A percentile compares a stretch with the other conserved stretches of the same genome.
These are phyloP conservation scores for Puffinus mauretanicus DNA, from an alignment of 2,113 vertebrate species.

Conservation along the genomic window DNA sequence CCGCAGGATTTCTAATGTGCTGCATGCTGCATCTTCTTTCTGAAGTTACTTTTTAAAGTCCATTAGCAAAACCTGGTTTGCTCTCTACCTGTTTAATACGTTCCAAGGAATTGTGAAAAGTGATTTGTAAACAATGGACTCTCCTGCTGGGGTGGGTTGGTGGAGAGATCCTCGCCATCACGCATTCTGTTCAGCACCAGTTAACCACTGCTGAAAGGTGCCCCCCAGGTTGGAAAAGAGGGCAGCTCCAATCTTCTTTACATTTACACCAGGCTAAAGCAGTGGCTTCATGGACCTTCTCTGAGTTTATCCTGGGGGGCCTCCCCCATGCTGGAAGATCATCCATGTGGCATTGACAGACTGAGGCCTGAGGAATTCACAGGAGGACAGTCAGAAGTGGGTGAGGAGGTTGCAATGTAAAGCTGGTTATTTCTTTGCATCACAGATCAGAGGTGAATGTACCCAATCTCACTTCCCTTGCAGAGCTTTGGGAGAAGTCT, in stretches of 20 bases:
- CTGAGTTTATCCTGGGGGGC: not conserved
- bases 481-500: not conserved
- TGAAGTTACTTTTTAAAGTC: not conserved
- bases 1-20: not conserved
- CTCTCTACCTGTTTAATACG: not conserved
- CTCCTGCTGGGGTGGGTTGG: not conserved
- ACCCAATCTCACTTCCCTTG: not conserved
- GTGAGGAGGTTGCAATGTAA: not conserved
- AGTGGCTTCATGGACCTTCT: not conserved
- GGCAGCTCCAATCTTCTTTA: not conserved
- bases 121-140: not conserved
- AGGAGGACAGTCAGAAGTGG: not conserved
- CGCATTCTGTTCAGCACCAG: not conserved
- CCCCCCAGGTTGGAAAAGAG: not conserved
- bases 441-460: not conserved
- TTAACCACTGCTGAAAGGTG: not conserved
- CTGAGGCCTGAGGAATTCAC: not conserved
- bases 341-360: no score
- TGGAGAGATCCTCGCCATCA: not conserved
- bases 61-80: not conserved
- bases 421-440: not conserved
- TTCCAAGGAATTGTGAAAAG: not conserved
- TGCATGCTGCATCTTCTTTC: not conserved
- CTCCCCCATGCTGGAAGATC: not conserved
- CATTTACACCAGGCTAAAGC: not conserved